Base-by-base conservation (phyloP, 1,140 invertebrate genomes). In the Linepithema humile region DNA sequence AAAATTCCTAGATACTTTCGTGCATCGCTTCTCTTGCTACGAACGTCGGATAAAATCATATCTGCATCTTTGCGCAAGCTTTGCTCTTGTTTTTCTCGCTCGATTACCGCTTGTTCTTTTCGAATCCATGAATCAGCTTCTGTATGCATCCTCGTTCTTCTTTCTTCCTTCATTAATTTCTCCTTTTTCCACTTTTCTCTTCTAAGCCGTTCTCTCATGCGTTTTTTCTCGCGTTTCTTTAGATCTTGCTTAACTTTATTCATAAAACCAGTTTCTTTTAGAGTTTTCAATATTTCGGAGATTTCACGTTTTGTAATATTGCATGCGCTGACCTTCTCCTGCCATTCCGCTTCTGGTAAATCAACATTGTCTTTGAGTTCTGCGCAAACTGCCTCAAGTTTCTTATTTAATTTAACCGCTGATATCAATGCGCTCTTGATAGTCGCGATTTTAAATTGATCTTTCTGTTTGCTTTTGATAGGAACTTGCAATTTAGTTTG, bases 41-140 rank as follows among this genome's bases (percentile, higher is more conserved):
- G 92, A 0, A 97, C 96, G 88, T 97, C 96, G 55, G 95, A 95
- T 1, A 97, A 91, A 15, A 97, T 95, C 82, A 95, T 93, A 91
- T 97, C 97, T 0, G 96, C 96, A 91, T 97, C 95, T 87, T 95
- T 94, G 86, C 96, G 96, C 60, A 96, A 94, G 89, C 95, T 95
- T 91, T 96, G 95, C 90, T 96, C 96, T 95, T 97, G 90, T 92
- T 96, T 96, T 60, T 95, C 94, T 84, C 94, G 95, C 72, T 96
- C 94, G 43, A 96, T 95, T 67, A 96, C 93, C 90, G 96, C 95
- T 87, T 96, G 87, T 94, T 95, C 90, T 92, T 95, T 83, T 95
- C 93, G 95, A 95, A 97, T 90, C 95, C 95, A 95, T 95, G 95
- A 90, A 96, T 97, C 87, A 94, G 94, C 91, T 94, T 94, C 86